Evolutionary conservation across 2,888 invertebrate species (phyloP), one percentile per base, ranked within the genome.

Genomic region (Myathropa florea): DNA sequence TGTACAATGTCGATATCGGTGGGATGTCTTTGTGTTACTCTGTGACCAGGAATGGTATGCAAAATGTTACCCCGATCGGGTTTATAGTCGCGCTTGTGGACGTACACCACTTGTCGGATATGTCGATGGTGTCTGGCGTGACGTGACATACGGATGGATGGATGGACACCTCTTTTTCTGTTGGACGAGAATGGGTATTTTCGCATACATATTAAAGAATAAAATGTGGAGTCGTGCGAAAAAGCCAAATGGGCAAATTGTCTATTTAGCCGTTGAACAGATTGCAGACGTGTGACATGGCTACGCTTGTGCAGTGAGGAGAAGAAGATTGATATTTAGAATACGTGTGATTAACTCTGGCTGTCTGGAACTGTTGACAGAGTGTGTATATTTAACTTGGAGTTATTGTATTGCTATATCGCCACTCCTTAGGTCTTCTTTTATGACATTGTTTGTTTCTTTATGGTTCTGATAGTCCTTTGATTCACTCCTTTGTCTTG

Each of bases 71-170:
- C 76, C 23, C 65, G 67, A 61, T 55, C 71, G 71, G 57, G 80
- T 79, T 78, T 68, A 71, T 36, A 64, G 61, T 55, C 71, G 71
- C 63, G 80, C 83, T 78, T 68, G 76, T 36, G 68, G 61, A 61
- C 33, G 73, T 60, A 72, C 61, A 28, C 75, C 55, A 18, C 77
- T 78, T 85, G 85, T 82, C 85, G 85, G 85, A 85, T 85, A 60
- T 85, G 77, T 85, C 77, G 60, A 70, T 55, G 23, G 28, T 59
- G 64, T 70, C 24, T 57, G 64, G 72, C 72, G 67, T 70, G 76
- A 60, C 84, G 71, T 84, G 84, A 84, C 75, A 72, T 39, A 55
- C 26, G 24, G 72, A 68, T 81, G 71, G 65, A 80, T 81, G 71
- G 77, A 82, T 82, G 73, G 77, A 77, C 73, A 78, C 64, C 82